Evolutionary conservation across 2,888 invertebrate species (phyloP).

Genomic region (Tipula vernalis): DNA sequence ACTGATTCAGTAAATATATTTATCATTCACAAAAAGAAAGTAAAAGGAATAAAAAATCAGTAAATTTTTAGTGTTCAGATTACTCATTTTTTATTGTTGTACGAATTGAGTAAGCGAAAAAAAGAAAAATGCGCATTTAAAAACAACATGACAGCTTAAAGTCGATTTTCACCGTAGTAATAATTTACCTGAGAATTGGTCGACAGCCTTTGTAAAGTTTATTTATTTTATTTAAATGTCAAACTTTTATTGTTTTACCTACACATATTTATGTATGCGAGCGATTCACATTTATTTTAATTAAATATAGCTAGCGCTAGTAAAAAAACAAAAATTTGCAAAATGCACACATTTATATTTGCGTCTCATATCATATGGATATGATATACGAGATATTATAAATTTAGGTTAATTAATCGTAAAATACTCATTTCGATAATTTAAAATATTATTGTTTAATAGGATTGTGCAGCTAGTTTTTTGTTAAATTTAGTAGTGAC

Average conservation of each 20-base stretch:
- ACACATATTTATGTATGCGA: neutral
- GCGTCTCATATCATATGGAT: neutral
- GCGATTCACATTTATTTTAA: neutral
- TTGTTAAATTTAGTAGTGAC: neutral
- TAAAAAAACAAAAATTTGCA: neutral
- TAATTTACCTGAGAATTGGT: too few relatives aligned
- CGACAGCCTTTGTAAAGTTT: neutral
- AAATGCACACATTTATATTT: neutral
- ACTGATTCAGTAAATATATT: too few relatives aligned
- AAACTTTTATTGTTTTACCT: neutral
- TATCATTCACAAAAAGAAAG: too few relatives aligned
- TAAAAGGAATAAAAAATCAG: too few relatives aligned
- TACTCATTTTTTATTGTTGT: neutral
- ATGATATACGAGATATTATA: neutral
- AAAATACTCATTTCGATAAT: neutral
- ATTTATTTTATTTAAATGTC: neutral
- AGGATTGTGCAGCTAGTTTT: neutral
- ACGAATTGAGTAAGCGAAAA: too few relatives aligned
- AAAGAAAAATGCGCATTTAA: too few relatives aligned
- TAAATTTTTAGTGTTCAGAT: neutral
- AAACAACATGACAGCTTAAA: too few relatives aligned
- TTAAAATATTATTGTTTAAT: neutral
- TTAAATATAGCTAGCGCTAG: neutral
- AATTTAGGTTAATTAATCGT: neutral
- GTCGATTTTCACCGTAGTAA: too few relatives aligned